Evolutionary conservation across 2,888 invertebrate genomes (phyloP).

Genomic region (Stenodema calcarata): DNA sequence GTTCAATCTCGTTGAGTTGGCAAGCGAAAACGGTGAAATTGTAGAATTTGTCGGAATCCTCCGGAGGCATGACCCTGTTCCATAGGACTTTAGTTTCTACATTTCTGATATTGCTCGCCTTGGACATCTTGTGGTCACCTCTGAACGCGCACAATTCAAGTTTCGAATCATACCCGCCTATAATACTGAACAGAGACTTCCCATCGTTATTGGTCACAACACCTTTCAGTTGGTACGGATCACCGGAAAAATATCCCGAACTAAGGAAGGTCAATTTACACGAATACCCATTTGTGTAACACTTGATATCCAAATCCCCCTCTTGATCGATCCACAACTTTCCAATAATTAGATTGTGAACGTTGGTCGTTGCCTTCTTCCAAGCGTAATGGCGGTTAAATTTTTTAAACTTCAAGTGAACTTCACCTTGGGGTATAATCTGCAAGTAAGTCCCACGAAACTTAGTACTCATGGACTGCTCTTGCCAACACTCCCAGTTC

Average conservation of each 20-base stretch:
- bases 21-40: slow-evolving; percentile 94
- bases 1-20: slow-evolving; percentile 94
- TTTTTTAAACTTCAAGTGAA: slow-evolving; percentile 68
- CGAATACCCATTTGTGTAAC: slow-evolving; percentile 86
- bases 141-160: background rate
- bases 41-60: slow-evolving; percentile 76
- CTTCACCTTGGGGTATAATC: slow-evolving; percentile 70
- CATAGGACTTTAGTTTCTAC: slow-evolving; percentile 11
- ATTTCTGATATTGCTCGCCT: background rate
- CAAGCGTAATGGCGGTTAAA: slow-evolving; percentile 81
- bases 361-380: slow-evolving; percentile 82
- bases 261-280: slow-evolving; percentile 96
- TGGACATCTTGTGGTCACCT: background rate
- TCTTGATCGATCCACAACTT: slow-evolving; percentile 99
- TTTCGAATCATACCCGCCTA: slow-evolving; percentile 39
- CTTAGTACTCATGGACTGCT: slow-evolving; percentile 98
- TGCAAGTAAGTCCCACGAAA: slow-evolving; percentile 98
- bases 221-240: slow-evolving; percentile 81
- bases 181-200: background rate
- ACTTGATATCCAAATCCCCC: slow-evolving; percentile 97
- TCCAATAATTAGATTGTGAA: slow-evolving; percentile 99
- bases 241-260: slow-evolving; percentile 90
- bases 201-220: slow-evolving; percentile 73
- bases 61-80: slow-evolving; percentile 16
- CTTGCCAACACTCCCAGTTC: slow-evolving; percentile 95